A percentile compares a stretch with the other conserved stretches of the same genome.
phyloP scores from a whole-genome alignment of 2,113 vertebrate genomes.

The Thamnophis sirtalis region DNA sequence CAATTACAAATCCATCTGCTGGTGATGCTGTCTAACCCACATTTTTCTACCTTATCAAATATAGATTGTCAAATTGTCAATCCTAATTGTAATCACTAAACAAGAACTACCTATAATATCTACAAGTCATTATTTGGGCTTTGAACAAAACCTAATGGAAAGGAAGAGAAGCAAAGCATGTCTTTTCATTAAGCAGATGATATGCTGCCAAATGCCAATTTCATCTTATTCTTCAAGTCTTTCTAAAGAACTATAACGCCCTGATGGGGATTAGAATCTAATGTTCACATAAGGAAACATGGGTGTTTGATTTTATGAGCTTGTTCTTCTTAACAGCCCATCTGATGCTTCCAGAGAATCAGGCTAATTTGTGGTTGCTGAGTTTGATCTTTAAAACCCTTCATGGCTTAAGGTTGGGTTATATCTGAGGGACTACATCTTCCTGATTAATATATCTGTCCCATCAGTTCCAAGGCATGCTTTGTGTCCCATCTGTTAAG shows the following conservation, averaged over 20 bases:
- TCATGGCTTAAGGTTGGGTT: neutral
- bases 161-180: neutral
- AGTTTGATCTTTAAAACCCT: neutral
- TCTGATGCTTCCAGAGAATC: neutral
- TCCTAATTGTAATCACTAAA: neutral
- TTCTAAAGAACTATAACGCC: neutral
- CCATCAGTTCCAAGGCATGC: neutral
- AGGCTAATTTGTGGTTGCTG: neutral
- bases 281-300: neutral
- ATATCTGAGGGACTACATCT: neutral
- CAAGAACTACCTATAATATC: neutral
- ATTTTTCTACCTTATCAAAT: neutral
- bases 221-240: neutral
- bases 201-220: neutral
- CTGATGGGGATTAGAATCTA: neutral
- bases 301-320: neutral
- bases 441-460: neutral
- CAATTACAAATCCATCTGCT: neutral
- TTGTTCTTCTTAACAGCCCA: neutral
- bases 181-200: neutral
- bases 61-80: neutral
- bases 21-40: neutral
- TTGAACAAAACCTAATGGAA: neutral
- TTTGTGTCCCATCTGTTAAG: too few relatives aligned
- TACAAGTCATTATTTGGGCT: neutral